Conservation (phyloP, 2,888 invertebrate genomes). For the Gymnosoma rotundatum region DNA sequence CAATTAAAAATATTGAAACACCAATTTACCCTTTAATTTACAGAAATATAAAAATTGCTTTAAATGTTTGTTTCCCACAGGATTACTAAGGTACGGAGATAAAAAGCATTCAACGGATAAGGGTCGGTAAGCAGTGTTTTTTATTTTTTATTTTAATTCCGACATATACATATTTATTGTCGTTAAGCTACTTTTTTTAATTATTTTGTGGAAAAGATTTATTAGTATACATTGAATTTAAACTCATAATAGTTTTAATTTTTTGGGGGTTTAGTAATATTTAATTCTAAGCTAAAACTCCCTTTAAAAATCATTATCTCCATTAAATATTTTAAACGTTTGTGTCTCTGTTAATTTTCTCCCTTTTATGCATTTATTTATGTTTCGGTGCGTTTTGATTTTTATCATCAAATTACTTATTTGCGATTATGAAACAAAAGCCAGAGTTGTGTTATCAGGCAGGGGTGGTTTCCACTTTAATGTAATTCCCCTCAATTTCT, state of each 20-base stretch:
- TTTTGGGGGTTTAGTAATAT: too few species aligned
- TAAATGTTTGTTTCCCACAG: background rate
- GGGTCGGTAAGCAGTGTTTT: too few species aligned
- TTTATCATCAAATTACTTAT: background rate
- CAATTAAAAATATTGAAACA: slow-evolving; percentile 42
- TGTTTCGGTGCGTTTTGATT: background rate
- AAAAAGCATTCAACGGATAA: too few species aligned
- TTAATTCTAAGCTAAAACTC: too few species aligned
- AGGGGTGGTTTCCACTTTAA: background rate
- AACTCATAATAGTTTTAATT: too few species aligned
- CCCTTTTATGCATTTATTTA: background rate
- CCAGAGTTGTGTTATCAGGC: too few species aligned
- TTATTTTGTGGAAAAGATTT: too few species aligned
- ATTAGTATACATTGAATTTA: too few species aligned
- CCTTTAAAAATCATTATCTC: background rate
- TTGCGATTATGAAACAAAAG: background rate
- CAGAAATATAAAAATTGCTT: background rate
- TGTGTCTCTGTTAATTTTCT: background rate
- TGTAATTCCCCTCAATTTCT: background rate
- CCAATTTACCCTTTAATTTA: slow-evolving; percentile 37
- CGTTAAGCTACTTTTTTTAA: too few species aligned
- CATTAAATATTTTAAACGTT: background rate
- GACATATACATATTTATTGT: too few species aligned
- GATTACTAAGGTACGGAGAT: background rate
- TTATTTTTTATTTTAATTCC: too few species aligned